phyloP scores from a whole-genome alignment of 2,888 invertebrate species.

The Euclidia mi region DNA sequence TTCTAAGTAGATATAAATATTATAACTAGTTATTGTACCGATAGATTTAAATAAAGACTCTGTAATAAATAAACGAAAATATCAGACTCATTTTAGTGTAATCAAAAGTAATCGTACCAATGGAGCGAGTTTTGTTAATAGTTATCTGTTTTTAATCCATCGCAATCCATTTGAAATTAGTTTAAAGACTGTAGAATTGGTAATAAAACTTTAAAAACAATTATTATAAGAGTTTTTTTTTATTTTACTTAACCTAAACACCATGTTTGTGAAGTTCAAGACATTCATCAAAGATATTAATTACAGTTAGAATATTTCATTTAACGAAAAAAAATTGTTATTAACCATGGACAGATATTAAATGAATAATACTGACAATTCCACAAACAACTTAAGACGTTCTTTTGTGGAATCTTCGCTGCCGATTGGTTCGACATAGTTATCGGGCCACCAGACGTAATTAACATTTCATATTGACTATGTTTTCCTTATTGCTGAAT shows the following conservation, averaged over 20 bases:
- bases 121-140: conserved; percentile 68
- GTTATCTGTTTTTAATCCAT: conserved; percentile 71
- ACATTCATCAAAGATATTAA: no score
- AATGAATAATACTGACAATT: no score
- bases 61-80: conserved; percentile 60
- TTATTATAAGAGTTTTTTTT: conserved; percentile 49
- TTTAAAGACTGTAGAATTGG: conserved; percentile 82
- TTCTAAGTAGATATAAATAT: conserved; percentile 52
- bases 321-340: no score
- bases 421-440: no score
- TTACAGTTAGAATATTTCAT: not conserved
- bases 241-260: no score
- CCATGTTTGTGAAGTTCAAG: no score
- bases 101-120: conserved; percentile 67
- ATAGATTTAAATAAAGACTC: conserved; percentile 57
- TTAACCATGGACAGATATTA: no score
- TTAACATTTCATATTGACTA: no score
- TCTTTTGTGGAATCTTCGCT: no score
- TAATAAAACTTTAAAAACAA: conserved; percentile 81
- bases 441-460: no score
- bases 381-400: no score
- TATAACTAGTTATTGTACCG: conserved; percentile 56
- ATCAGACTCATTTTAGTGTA: conserved; percentile 68
- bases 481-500: no score
- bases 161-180: conserved; percentile 75